Evolutionary conservation across 2,888 invertebrate species (phyloP).

Genomic region (Flexamia atlantica): DNA sequence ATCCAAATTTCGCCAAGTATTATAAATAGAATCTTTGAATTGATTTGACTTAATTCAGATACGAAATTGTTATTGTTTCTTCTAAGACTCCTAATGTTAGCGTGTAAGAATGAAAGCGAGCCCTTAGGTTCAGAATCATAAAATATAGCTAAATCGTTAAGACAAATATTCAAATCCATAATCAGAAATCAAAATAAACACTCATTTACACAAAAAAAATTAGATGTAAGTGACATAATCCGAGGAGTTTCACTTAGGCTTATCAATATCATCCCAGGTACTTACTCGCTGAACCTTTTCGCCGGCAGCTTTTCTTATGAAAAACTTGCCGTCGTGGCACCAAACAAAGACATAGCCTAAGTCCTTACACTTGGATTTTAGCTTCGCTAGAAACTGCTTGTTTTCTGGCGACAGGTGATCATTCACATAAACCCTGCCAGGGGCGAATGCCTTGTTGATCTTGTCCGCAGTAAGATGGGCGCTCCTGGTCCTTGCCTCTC

Average conservation of each 20-base stretch:
- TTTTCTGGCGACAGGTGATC: constrained; percentile 50
- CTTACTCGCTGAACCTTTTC: constrained; percentile 1
- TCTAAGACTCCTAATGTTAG: background rate
- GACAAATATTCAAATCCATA: background rate
- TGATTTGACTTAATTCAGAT: background rate
- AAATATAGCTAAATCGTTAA: background rate
- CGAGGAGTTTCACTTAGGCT: background rate
- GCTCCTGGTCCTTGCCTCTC: background rate
- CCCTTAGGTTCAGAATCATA: background rate
- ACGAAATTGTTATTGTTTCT: constrained; percentile 21
- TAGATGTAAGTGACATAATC: background rate
- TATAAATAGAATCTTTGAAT: background rate
- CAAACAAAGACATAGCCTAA: background rate
- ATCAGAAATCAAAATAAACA: background rate
- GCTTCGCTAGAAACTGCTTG: constrained; percentile 40
- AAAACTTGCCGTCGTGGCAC: constrained; percentile 30
- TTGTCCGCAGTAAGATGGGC: background rate
- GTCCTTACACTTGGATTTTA: constrained; percentile 36
- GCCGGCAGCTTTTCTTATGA: background rate
- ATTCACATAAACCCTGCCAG: constrained; percentile 20
- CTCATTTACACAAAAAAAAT: background rate
- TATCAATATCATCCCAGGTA: constrained; percentile 16
- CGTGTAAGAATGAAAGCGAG: background rate
- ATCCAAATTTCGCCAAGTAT: constrained; percentile 25
- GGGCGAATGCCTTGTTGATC: constrained; percentile 19